These are phyloP conservation scores for Catocala sponsa DNA, from an alignment of 2,888 invertebrate genomes.

Conservation along the genomic window DNA sequence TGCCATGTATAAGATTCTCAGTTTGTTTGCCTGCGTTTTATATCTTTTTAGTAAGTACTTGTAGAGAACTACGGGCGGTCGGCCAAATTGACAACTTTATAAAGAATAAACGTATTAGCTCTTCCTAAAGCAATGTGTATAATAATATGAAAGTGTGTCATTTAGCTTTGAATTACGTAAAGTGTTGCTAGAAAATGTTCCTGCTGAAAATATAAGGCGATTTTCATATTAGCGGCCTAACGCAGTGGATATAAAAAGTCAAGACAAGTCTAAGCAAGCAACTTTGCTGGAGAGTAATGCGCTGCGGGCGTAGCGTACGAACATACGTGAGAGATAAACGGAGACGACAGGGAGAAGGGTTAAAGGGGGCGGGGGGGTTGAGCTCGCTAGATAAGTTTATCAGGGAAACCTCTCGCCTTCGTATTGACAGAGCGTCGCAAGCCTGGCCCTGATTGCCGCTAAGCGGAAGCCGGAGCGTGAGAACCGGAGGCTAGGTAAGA, in stretches of 20 bases:
- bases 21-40: slow-evolving; percentile 76
- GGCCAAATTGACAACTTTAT: slow-evolving; percentile 81
- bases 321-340: slow-evolving; percentile 84
- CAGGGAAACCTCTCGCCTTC: slow-evolving; percentile 85
- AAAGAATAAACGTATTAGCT: slow-evolving; percentile 54
- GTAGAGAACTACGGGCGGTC: slow-evolving; percentile 71
- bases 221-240: slow-evolving; percentile 52
- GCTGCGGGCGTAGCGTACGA: slow-evolving; percentile 67
- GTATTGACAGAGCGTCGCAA: slow-evolving; percentile 86
- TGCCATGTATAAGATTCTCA: slow-evolving; percentile 73
- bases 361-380: slow-evolving; percentile 51
- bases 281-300: slow-evolving; percentile 67
- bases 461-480: slow-evolving; percentile 80
- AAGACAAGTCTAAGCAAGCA: slow-evolving; percentile 62
- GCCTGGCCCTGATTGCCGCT: slow-evolving; percentile 84
- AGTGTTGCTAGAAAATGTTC: slow-evolving; percentile 29
- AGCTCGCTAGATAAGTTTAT: slow-evolving; percentile 84
- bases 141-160: slow-evolving; percentile 56
- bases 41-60: slow-evolving; percentile 77
- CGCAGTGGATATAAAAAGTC: slow-evolving; percentile 62
- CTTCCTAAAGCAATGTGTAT: slow-evolving; percentile 55
- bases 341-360: slow-evolving; percentile 67
- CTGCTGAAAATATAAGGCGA: slow-evolving; percentile 36
- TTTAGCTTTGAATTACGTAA: slow-evolving; percentile 41
- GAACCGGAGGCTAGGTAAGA: slow-evolving; percentile 75